Evolutionary conservation across 2,888 invertebrate genomes (phyloP).

Genomic region (Tetranychus piercei): DNA sequence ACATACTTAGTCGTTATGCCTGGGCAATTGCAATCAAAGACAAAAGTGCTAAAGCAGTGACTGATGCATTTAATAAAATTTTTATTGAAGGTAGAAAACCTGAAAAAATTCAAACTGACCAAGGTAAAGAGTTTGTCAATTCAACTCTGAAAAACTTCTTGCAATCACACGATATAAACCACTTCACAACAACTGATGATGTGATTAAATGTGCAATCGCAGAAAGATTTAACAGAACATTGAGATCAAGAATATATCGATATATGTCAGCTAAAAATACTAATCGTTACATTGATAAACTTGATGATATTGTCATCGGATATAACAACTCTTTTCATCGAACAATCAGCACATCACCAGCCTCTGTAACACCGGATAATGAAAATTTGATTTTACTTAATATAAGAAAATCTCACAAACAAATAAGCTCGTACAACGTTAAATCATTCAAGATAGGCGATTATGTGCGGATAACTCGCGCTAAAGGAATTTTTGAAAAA

Average conservation of each 20-base stretch:
- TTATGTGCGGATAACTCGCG: background rate
- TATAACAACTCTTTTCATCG: slow-evolving; percentile 3
- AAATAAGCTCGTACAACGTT: no score
- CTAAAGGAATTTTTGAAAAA: slow-evolving; percentile 1
- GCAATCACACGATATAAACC: slow-evolving; percentile 16
- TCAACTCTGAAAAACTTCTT: background rate
- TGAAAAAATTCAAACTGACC: slow-evolving; percentile 21
- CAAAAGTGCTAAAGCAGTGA: slow-evolving; percentile 22
- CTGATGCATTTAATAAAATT: background rate
- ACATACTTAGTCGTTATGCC: slow-evolving; percentile 26
- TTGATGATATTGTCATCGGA: background rate
- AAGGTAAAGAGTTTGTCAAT: slow-evolving; percentile 26
- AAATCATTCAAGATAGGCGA: background rate
- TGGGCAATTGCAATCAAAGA: slow-evolving; percentile 25
- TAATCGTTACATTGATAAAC: background rate
- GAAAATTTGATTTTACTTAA: background rate
- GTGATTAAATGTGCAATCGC: slow-evolving; percentile 29
- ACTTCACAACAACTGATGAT: slow-evolving; percentile 26
- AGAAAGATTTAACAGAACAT: slow-evolving; percentile 28
- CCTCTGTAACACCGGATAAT: background rate
- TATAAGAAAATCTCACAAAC: no score
- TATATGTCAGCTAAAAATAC: slow-evolving; percentile 28
- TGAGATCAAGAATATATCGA: slow-evolving; percentile 28
- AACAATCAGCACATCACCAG: background rate
- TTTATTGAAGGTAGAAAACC: background rate